Evolutionary conservation across 2,113 vertebrate genomes (phyloP).

Genomic region (Perccottus glenii): DNA sequence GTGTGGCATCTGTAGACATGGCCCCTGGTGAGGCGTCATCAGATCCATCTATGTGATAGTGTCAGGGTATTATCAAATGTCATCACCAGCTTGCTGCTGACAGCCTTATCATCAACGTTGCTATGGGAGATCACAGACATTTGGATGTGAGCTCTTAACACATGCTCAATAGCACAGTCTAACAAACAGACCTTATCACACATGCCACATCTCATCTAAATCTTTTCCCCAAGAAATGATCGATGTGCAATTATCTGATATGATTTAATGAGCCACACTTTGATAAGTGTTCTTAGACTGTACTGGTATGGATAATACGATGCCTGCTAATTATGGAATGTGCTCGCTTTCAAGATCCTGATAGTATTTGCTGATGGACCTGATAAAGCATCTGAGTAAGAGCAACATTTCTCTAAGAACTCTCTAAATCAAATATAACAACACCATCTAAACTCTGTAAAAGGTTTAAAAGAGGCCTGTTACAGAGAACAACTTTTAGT

Average conservation of each 20-base stretch:
- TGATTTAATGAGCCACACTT: conserved; percentile 72
- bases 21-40: conserved; percentile 71
- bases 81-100: conserved; percentile 68
- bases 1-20: conserved; percentile 67
- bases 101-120: conserved; percentile 66
- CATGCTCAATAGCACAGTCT: conserved; percentile 53
- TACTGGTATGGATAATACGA: conserved; percentile 51
- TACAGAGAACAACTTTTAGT: not conserved
- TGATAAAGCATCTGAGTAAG: conserved; percentile 37
- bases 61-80: conserved; percentile 77
- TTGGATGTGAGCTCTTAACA: conserved; percentile 63
- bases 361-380: conserved; percentile 52
- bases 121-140: conserved; percentile 70
- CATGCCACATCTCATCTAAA: conserved; percentile 71
- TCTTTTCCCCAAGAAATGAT: conserved; percentile 77
- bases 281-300: conserved; percentile 69
- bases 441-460: not conserved
- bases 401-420: conserved; percentile 12
- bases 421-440: conserved; percentile 27
- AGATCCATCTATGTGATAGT: conserved; percentile 74
- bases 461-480: not conserved
- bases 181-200: conserved; percentile 74
- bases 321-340: conserved; percentile 60
- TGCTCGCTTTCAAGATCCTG: conserved; percentile 50
- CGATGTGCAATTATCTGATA: conserved; percentile 80